Evolutionary conservation across 1,140 invertebrate genomes (phyloP), one percentile per base, ranked within the genome.

Genomic region (Dendroctonus valens): DNA sequence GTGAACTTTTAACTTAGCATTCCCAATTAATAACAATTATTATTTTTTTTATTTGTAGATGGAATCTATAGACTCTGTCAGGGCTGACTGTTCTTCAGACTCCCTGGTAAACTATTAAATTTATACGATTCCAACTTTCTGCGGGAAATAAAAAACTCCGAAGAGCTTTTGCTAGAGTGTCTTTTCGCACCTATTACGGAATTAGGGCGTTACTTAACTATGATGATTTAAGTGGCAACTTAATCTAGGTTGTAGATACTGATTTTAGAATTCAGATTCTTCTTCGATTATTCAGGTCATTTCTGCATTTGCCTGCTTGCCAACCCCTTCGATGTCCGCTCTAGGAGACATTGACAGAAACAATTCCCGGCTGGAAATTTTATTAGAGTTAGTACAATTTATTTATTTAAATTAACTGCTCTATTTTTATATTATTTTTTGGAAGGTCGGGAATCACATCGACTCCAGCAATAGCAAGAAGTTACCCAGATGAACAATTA

Each of bases 321-420:
- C 55, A 4, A 58, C 55, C n/a, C 55, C 55, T 6, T 58, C 55
- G 12, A 58, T 58, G 55, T 58, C 55, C 7, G 55, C 41, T 44
- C 26, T 58, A 12, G 55, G 55, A 46, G 55, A 58, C 41, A 58
- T 58, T 44, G 41, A 58, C 11, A 7, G n/a, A 14, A 38, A 12
- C 38, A 46, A 15, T 14, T 15, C 55, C 0, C 11, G 41, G 46
- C 41, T 40, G 0, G 26, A 40, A 4, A 40, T 38, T 54, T 12
- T 54, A 40, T 6, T 8, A 39, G 9, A 7, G 52, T 54, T 46
- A 12, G 9, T 11, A 46, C 44, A 12, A 46, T 12, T 9, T 46
- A 9, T 12, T 2, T 12, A 46, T 46, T 46, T 12, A 46, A 3
- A 3, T 46, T 46, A 26, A 26, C 26, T 26, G 26, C 26, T 26